Conservation (phyloP, 1,140 invertebrate genomes). For the Dolichoris vasculosae region DNA sequence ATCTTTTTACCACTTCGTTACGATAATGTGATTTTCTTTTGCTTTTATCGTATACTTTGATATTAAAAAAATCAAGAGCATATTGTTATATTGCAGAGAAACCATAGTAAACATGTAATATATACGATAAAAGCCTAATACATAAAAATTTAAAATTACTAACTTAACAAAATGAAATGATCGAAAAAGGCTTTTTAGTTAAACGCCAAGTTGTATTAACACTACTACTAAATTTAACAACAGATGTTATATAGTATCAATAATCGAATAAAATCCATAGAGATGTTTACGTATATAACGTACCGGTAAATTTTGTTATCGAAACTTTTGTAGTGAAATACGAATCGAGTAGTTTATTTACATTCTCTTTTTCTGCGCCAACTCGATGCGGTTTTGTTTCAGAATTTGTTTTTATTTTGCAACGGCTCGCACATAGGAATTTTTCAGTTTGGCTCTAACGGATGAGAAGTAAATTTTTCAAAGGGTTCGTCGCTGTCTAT, state of each 20-base stretch:
- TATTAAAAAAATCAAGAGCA: too few species aligned
- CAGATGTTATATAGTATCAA: not conserved
- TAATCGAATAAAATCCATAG: not conserved
- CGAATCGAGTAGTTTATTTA: conserved; percentile 12
- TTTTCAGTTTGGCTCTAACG: not conserved
- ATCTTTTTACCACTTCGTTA: too few species aligned
- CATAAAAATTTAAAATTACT: too few species aligned
- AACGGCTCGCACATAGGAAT: not conserved
- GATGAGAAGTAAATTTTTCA: conserved; percentile 30
- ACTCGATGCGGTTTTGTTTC: conserved; percentile 1
- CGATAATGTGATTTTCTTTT: too few species aligned
- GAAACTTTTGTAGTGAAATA: not conserved
- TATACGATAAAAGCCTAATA: too few species aligned
- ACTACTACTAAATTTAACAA: not conserved
- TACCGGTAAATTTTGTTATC: conserved; percentile 38
- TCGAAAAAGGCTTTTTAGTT: too few species aligned
- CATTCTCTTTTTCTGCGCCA: not conserved
- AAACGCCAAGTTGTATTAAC: too few species aligned
- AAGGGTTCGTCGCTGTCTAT: conserved; percentile 1
- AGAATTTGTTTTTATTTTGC: conserved; percentile 3
- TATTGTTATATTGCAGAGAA: too few species aligned
- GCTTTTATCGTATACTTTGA: too few species aligned
- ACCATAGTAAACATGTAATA: too few species aligned
- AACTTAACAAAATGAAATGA: too few species aligned
- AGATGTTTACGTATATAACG: not conserved